These are phyloP conservation scores for Crenichthys baileyi DNA, from an alignment of 2,797 vertebrate genomes.

Conservation along the genomic window DNA sequence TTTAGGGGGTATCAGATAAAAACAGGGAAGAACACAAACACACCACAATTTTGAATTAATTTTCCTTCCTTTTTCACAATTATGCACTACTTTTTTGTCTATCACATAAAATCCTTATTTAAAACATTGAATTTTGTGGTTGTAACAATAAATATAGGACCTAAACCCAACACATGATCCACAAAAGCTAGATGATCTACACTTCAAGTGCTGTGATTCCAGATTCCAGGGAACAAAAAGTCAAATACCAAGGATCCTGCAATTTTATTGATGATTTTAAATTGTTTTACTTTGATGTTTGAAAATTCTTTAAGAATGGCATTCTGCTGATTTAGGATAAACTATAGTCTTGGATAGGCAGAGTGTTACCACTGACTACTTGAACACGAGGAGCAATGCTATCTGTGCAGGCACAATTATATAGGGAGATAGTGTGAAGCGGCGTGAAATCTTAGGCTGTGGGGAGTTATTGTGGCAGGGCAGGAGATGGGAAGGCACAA, in stretches of 20 bases:
- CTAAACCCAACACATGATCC: neutral
- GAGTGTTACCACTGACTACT: conserved; percentile 10
- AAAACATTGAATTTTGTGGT: too few relatives aligned
- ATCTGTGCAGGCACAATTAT: conserved; percentile 12
- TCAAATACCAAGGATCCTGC: neutral
- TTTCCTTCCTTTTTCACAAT: neutral
- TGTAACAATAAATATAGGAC: neutral
- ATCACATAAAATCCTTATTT: neutral
- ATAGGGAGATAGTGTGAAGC: conserved; percentile 23
- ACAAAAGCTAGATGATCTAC: neutral
- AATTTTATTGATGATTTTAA: neutral
- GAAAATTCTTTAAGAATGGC: conserved; percentile 9
- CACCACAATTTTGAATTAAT: neutral
- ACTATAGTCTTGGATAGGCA: conserved; percentile 2
- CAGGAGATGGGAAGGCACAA: conserved; percentile 24
- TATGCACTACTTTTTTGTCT: neutral
- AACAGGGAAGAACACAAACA: neutral
- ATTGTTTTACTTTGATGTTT: conserved; percentile 1
- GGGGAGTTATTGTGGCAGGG: conserved; percentile 1
- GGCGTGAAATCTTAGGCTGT: neutral
- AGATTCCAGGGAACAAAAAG: neutral
- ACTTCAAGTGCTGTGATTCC: neutral
- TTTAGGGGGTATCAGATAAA: neutral
- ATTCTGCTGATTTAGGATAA: neutral
- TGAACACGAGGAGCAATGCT: conserved; percentile 36